These are phyloP conservation scores for Globicephala melas DNA, from an alignment of 2,113 vertebrate genomes.

Conservation along the genomic window DNA sequence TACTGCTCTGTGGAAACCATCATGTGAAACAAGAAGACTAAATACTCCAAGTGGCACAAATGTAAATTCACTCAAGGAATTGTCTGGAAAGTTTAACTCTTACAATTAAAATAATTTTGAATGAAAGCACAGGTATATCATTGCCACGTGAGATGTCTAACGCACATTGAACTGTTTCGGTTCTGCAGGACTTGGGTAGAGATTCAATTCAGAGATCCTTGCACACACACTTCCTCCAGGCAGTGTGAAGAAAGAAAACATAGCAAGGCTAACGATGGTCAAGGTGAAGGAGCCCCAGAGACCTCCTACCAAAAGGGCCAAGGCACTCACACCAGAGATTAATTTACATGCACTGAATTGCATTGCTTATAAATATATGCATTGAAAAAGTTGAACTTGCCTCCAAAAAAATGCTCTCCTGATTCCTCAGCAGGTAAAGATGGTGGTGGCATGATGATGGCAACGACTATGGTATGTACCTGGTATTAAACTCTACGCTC, in stretches of 20 bases:
- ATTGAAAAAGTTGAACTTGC: background rate
- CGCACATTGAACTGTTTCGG: accelerated
- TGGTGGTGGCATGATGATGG: accelerated
- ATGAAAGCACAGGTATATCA: background rate
- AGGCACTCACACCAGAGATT: background rate
- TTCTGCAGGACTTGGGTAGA: background rate
- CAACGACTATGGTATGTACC: background rate
- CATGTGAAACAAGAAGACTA: background rate
- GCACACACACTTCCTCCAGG: background rate
- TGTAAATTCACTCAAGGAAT: background rate
- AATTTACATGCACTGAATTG: background rate
- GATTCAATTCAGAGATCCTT: background rate
- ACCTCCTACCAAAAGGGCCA: background rate
- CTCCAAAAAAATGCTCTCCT: background rate
- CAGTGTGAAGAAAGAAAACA: background rate
- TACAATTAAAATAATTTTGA: background rate
- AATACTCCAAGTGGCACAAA: background rate
- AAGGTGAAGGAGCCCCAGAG: background rate
- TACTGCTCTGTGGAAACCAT: background rate
- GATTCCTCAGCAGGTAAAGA: background rate
- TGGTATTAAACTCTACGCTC: background rate
- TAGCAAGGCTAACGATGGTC: background rate
- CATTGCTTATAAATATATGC: background rate
- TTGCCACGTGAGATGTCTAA: background rate
- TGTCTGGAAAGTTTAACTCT: background rate